A percentile compares a stretch with the other conserved stretches of the same genome.
Evolutionary conservation across 2,888 invertebrate genomes (phyloP).

Genomic region (Metellina segmentata): DNA sequence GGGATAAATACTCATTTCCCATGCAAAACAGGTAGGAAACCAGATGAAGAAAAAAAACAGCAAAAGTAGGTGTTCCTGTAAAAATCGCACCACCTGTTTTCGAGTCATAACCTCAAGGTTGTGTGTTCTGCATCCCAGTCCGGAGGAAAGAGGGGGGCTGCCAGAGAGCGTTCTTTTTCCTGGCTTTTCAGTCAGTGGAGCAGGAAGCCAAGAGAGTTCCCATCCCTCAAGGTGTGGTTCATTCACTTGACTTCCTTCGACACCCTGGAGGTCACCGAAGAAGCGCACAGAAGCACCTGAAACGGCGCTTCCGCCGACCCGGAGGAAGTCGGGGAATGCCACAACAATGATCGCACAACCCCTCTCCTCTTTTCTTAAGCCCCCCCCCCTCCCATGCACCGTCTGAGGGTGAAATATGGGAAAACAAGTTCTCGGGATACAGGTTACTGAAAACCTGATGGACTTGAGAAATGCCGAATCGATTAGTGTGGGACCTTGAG

Average conservation of each 20-base stretch:
- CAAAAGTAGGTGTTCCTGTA: constrained; percentile 16
- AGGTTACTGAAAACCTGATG: constrained; percentile 31
- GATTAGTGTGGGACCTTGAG: too few relatives aligned
- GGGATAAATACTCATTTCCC: neutral
- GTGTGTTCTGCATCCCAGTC: constrained; percentile 19
- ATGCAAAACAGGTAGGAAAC: constrained; percentile 1
- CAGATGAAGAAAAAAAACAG: constrained; percentile 3
- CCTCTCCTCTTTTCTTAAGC: neutral
- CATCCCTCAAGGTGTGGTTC: constrained; percentile 67
- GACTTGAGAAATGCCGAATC: neutral
- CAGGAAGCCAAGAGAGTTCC: constrained; percentile 69
- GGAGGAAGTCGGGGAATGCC: constrained; percentile 50
- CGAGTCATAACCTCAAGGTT: constrained; percentile 68
- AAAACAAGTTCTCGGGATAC: constrained; percentile 64
- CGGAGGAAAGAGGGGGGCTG: neutral
- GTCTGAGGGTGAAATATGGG: constrained; percentile 49
- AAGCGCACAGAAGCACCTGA: constrained; percentile 66
- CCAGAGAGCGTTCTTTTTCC: constrained; percentile 34
- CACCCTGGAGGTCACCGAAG: constrained; percentile 58
- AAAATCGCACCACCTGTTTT: constrained; percentile 65
- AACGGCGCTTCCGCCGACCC: constrained; percentile 46
- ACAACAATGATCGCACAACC: constrained; percentile 49
- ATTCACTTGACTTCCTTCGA: constrained; percentile 70
- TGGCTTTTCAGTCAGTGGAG: constrained; percentile 67
- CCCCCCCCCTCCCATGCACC: neutral